Base-by-base conservation (phyloP, 1,140 invertebrate species). In the Araneus ventricosus region DNA sequence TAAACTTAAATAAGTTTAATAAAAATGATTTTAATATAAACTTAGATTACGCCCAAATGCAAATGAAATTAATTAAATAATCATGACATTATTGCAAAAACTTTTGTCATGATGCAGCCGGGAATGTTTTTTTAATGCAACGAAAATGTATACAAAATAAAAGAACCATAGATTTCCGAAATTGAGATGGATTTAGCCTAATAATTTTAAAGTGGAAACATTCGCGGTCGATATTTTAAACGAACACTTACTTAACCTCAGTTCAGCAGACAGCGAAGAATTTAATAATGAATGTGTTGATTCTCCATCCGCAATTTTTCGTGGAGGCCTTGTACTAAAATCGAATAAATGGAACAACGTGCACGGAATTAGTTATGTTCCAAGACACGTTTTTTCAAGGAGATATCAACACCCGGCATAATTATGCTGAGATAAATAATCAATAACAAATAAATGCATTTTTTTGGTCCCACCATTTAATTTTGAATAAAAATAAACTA, bases 251-350 rank as follows among this genome's bases (percentile, higher is more conserved):
- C 30, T 75, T 20, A 34, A 22, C n/a, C 63, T 30, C 61, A n/a
- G 27, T 67, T 67, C 63, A 27, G n/a, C 24, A 27, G 24, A 8
- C 24, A 63, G 24, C 61, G 7, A n/a, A 7, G 24, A 63, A 63
- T 27, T n/a, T 67, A 67, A 67, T 67, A 67, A 67, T 67, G n/a
- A 67, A 67, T 67, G 63, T 30, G 63, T 67, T 67, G 63, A 67
- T 67, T 4, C n/a, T 67, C 24, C 67, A 75, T 75, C 34, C 30
- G 0, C 27, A 17, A 37, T 4, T 34, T 75, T 67, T 17, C 30
- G 34, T 75, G 70, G 4, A 34, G 30, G 34, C 30, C 70, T 75
- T 75, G 70, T 75, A 75, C 30, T 75, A 75, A 75, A 75, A 75
- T 34, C 30, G 70, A 37, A 75, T 75, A 37, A 75, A 75, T 75